Conservation (phyloP, 1,140 invertebrate species). For the Cyclargus thomasi region DNA sequence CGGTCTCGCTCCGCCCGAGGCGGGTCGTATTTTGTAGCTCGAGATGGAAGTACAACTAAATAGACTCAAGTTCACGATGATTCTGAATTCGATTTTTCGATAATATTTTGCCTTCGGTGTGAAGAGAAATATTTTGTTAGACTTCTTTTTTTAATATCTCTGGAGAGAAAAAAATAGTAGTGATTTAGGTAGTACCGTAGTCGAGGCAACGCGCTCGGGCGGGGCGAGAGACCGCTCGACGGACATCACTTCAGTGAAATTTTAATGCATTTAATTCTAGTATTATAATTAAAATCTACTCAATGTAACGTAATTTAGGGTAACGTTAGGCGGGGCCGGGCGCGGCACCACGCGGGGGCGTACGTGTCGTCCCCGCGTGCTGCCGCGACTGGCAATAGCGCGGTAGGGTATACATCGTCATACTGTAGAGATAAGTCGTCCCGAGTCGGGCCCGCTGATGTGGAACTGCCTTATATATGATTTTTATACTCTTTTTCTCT, state of each 20-base stretch:
- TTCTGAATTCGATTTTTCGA: not conserved
- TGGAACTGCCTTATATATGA: not conserved
- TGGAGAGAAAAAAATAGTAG: not conserved
- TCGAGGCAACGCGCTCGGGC: not conserved
- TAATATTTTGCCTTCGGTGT: not conserved
- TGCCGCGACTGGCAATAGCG: not conserved
- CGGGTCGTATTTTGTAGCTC: no score
- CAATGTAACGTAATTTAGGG: slow-evolving; percentile 14
- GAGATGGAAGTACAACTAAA: not conserved
- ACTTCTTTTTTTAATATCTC: not conserved
- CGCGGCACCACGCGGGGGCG: not conserved
- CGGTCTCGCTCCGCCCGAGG: not conserved
- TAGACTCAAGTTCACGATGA: not conserved
- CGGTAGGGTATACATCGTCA: not conserved
- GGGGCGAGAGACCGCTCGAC: not conserved
- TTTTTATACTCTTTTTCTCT: not conserved
- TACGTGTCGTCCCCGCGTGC: no score
- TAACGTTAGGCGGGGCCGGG: not conserved
- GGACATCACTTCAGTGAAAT: slow-evolving; percentile 10
- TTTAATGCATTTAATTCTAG: slow-evolving; percentile 15
- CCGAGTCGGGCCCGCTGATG: not conserved
- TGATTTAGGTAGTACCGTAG: not conserved
- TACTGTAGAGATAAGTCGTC: slow-evolving; percentile 2
- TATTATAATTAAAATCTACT: slow-evolving; percentile 15
- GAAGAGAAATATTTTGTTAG: not conserved